Evolutionary conservation across 2,113 vertebrate species (phyloP).

Genomic region (Mormoops blainvillei): DNA sequence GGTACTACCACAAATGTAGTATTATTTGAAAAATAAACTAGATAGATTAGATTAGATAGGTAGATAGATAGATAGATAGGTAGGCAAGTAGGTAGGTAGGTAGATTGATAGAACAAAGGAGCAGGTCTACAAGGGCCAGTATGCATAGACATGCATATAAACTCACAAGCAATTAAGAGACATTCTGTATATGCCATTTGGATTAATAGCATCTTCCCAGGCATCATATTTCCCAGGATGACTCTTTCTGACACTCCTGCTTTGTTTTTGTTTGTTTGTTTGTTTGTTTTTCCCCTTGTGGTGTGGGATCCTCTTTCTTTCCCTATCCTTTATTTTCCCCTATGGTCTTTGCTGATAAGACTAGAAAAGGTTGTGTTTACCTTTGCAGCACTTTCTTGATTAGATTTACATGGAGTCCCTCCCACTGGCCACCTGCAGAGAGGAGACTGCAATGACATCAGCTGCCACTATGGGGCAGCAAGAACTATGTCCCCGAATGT

Average conservation of each 20-base stretch:
- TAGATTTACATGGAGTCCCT: background rate
- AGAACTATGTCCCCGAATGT: background rate
- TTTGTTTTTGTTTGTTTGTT: background rate
- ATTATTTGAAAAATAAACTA: background rate
- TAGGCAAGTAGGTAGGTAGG: background rate
- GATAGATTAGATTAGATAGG: background rate
- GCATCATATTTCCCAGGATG: background rate
- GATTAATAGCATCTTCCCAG: background rate
- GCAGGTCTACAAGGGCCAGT: background rate
- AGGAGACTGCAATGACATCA: background rate
- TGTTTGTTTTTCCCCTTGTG: no score
- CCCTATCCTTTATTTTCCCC: background rate
- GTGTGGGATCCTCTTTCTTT: background rate
- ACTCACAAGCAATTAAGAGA: background rate
- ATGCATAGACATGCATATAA: background rate
- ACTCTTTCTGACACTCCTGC: background rate
- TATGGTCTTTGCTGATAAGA: background rate
- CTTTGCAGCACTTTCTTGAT: background rate
- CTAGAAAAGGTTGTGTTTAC: background rate
- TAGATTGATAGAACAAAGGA: background rate
- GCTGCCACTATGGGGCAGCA: conserved; percentile 47
- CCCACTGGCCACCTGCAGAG: background rate
- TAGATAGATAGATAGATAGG: background rate
- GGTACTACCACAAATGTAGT: background rate
- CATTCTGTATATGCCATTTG: background rate